Conservation (phyloP, 30 jellyfish, hydroid and myxozoan species). For the Aurelia aurita complex sp. Pacific region DNA sequence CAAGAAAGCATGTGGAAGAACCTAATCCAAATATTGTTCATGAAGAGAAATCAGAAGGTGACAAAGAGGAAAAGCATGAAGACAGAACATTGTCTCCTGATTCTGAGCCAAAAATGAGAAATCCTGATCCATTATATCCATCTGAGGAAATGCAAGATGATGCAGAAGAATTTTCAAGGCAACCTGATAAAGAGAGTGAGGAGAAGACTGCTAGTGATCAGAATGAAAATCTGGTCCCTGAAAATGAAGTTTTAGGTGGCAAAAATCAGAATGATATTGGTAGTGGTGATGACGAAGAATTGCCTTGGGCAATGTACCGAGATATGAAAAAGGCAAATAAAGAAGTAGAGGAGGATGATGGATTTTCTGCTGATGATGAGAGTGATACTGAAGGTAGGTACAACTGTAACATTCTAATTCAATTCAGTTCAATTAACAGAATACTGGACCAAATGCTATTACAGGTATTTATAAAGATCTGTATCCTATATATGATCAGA, state of each 20-base stretch:
- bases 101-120: background rate
- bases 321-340: conserved; percentile 39
- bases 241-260: conserved; percentile 19
- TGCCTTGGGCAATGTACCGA: conserved; percentile 96
- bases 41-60: conserved; percentile 8
- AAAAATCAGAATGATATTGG: conserved; percentile 3
- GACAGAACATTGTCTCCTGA: background rate
- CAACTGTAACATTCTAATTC: too few species aligned
- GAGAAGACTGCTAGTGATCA: background rate
- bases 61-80: background rate
- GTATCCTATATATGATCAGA: too few species aligned
- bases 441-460: too few species aligned
- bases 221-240: conserved; percentile 29
- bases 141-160: background rate
- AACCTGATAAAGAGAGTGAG: background rate
- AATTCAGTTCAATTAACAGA: too few species aligned
- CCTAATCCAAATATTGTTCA: conserved; percentile 12
- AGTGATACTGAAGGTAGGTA: conserved; percentile 39
- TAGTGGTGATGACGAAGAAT: conserved; percentile 62
- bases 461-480: too few species aligned
- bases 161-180: background rate
- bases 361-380: conserved; percentile 75
- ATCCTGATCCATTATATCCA: background rate
- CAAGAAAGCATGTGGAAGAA: background rate
- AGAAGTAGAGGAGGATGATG: conserved; percentile 53